Evolutionary conservation across 2,888 invertebrate genomes (phyloP).

Genomic region (Hypomecis punctinalis): DNA sequence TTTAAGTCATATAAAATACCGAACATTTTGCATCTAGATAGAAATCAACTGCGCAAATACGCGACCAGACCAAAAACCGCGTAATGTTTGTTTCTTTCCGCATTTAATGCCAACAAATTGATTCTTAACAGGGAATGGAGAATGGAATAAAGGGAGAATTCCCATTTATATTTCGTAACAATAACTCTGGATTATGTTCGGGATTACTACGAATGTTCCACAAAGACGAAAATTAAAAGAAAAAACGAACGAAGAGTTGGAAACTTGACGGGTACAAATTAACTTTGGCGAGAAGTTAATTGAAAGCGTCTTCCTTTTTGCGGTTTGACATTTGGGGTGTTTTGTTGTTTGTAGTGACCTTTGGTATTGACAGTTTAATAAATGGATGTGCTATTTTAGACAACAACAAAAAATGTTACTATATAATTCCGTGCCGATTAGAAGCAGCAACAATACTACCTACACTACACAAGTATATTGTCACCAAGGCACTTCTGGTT

Average conservation of each 20-base stretch:
- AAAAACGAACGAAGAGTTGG: slow-evolving; percentile 9
- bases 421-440: not conserved
- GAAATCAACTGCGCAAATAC: no score
- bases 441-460: no score
- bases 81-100: slow-evolving; percentile 45
- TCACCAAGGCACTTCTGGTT: no score
- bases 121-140: slow-evolving; percentile 38
- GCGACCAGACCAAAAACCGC: slow-evolving; percentile 19
- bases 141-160: slow-evolving; percentile 37
- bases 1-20: no score
- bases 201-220: slow-evolving; percentile 35
- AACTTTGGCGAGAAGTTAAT: slow-evolving; percentile 14
- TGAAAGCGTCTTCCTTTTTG: slow-evolving; percentile 5
- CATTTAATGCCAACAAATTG: slow-evolving; percentile 49
- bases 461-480: no score
- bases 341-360: slow-evolving; percentile 7
- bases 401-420: not conserved
- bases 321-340: not conserved
- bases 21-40: no score
- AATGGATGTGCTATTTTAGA: not conserved
- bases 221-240: slow-evolving; percentile 30
- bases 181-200: slow-evolving; percentile 34
- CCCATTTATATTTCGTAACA: slow-evolving; percentile 42
- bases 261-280: slow-evolving; percentile 17
- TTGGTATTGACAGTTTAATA: not conserved